Conservation (phyloP, 2,888 invertebrate genomes). For the Megamerina dolium region DNA sequence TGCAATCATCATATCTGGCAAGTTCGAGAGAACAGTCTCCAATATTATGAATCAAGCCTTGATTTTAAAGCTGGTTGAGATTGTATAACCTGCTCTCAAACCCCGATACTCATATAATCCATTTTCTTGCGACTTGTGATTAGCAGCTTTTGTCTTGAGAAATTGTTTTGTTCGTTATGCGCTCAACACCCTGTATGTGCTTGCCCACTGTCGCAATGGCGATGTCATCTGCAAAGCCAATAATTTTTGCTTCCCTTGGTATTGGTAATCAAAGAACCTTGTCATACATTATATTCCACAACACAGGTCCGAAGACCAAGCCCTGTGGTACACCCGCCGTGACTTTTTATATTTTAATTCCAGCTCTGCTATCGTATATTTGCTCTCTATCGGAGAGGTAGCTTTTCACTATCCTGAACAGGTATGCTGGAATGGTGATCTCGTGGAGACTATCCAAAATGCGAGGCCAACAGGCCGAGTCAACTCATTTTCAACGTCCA, state of each 20-base stretch:
- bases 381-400: conserved; percentile 7
- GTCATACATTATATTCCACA: conserved; percentile 15
- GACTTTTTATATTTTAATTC: neutral
- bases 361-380: conserved; percentile 10
- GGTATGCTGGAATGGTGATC: neutral
- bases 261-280: too few relatives aligned
- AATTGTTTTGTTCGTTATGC: neutral
- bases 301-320: conserved; percentile 9
- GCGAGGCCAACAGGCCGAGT: conserved; percentile 6
- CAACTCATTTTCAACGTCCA: conserved; percentile 14
- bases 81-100: neutral
- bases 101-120: neutral
- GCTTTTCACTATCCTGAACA: neutral
- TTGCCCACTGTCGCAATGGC: conserved; percentile 4
- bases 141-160: neutral
- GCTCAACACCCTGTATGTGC: neutral
- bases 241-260: neutral
- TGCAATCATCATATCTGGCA: too few relatives aligned
- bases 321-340: conserved; percentile 12
- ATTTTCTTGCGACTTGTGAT: neutral
- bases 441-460: neutral
- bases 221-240: too few relatives aligned
- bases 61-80: neutral
- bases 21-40: too few relatives aligned
- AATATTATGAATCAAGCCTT: too few relatives aligned